These are phyloP conservation scores for Machimus rusticus DNA, from an alignment of 2,888 invertebrate species.

Conservation along the genomic window DNA sequence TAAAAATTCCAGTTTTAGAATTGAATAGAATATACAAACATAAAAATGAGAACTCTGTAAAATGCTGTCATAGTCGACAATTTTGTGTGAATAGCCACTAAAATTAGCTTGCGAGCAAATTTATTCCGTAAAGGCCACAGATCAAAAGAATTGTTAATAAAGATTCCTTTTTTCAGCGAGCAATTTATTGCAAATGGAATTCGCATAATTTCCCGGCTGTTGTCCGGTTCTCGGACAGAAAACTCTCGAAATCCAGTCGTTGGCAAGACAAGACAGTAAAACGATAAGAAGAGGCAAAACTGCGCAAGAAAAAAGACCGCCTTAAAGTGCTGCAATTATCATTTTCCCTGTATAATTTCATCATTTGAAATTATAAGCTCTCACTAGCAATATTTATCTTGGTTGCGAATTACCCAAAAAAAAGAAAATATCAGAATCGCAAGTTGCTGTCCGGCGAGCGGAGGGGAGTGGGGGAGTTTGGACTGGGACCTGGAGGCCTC, in stretches of 20 bases:
- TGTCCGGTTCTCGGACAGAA: not conserved
- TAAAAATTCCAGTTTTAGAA: not conserved
- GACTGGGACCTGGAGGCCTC: not conserved
- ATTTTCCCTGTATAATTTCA: not conserved
- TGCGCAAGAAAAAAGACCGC: not conserved
- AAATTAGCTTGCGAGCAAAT: not conserved
- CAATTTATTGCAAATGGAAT: conserved; percentile 23
- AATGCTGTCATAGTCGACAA: not conserved
- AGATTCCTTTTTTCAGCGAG: not conserved
- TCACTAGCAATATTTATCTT: not conserved
- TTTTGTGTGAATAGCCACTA: not conserved
- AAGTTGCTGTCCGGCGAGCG: not conserved
- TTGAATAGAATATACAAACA: not conserved
- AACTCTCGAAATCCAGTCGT: not conserved
- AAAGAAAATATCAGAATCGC: not conserved
- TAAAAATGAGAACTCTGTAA: not conserved
- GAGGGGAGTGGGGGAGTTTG: not conserved
- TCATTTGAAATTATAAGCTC: not conserved
- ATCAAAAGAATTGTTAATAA: not conserved
- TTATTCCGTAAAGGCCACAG: not conserved
- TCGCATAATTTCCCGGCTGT: not conserved
- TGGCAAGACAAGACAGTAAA: not conserved
- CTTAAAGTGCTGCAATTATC: not conserved
- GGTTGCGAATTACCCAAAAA: not conserved
- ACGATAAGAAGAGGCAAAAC: not conserved